Percentiles rank a stretch among this genome's conserved stretches.
Conservation (phyloP, 2,888 invertebrate genomes). For the Andrena hattorfiana region DNA sequence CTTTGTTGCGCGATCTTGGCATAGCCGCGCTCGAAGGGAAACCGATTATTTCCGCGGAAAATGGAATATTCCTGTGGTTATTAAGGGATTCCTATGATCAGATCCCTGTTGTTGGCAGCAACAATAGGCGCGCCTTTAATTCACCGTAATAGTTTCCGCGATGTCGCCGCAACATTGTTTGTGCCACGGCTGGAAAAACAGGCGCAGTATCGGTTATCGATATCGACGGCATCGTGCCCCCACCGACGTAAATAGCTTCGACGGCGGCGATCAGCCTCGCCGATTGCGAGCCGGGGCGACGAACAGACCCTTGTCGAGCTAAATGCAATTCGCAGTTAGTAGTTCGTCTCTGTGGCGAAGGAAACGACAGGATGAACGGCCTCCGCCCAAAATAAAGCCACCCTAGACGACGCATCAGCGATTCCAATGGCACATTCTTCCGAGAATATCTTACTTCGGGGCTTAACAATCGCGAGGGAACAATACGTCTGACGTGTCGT, state of each 20-base stretch:
- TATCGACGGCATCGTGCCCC: slow-evolving; percentile 54
- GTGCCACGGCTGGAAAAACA: slow-evolving; percentile 42
- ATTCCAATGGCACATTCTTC: not conserved
- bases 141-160: slow-evolving; percentile 58
- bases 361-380: not conserved
- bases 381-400: not conserved
- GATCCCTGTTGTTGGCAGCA: slow-evolving; percentile 27
- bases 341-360: not conserved
- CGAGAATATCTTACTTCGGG: not conserved
- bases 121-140: slow-evolving; percentile 57
- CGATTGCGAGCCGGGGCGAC: slow-evolving; percentile 33
- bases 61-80: slow-evolving; percentile 15
- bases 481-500: not conserved
- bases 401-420: not conserved
- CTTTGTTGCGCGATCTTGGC: too few species aligned
- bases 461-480: slow-evolving; percentile 4
- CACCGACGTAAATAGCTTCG: slow-evolving; percentile 57
- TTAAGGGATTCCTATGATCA: slow-evolving; percentile 31
- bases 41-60: not conserved
- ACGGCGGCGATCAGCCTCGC: slow-evolving; percentile 49
- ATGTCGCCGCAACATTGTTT: slow-evolving; percentile 44
- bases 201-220: slow-evolving; percentile 66
- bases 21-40: not conserved
- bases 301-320: slow-evolving; percentile 8
- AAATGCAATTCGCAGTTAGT: slow-evolving; percentile 42